Conservation (phyloP, 2,888 invertebrate genomes). For the Apodemia mormo region DNA sequence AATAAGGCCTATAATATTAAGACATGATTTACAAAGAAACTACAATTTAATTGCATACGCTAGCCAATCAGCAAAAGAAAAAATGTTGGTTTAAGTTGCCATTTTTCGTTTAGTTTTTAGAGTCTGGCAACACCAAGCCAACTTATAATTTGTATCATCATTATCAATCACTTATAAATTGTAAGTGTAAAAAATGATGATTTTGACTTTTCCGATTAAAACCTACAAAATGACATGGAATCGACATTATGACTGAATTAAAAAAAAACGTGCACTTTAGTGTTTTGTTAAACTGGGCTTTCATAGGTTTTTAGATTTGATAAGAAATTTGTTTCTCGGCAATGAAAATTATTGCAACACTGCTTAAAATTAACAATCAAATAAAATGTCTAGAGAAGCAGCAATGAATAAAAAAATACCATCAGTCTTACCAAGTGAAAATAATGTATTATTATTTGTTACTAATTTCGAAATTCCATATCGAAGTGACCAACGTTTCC, state of each 20-base stretch:
- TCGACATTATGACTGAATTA: too few species aligned
- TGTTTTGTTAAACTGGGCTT: too few species aligned
- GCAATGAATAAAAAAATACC: background rate
- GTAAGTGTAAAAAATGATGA: too few species aligned
- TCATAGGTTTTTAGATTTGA: too few species aligned
- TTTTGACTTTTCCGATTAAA: too few species aligned
- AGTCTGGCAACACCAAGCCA: too few species aligned
- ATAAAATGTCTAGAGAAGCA: background rate
- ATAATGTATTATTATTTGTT: background rate
- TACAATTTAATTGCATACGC: background rate
- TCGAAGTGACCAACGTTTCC: slow-evolving; percentile 11
- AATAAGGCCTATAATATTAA: background rate
- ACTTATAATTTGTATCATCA: too few species aligned
- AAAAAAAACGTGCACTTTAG: too few species aligned
- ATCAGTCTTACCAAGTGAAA: background rate
- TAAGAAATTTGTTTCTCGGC: background rate
- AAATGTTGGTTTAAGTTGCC: background rate
- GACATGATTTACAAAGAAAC: background rate
- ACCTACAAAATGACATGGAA: too few species aligned
- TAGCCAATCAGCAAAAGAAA: background rate
- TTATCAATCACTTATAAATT: too few species aligned
- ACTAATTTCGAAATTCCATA: background rate
- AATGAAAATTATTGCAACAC: background rate
- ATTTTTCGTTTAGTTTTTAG: too few species aligned
- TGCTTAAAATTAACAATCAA: background rate